Evolutionary conservation across 2,797 vertebrate species (phyloP), one percentile per base, ranked within the genome.

Genomic region (Acipenser transmontanus): DNA sequence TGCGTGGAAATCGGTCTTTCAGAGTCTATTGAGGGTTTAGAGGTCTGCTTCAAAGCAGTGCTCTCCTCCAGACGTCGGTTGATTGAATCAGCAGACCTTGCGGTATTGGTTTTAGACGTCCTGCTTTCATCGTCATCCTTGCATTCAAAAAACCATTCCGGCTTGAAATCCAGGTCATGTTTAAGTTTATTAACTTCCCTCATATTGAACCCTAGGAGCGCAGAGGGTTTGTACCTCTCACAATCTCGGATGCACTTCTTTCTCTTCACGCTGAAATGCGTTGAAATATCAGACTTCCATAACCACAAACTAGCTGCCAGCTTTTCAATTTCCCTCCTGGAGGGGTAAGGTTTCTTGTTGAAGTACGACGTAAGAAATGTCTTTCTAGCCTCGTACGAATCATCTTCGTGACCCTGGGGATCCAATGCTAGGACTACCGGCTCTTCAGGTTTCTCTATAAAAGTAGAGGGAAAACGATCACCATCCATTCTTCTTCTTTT

Each of bases 221-320:
- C 94, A 0, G 84, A 84, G 0, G 91, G 80, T 11, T 85, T 91
- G 71, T 90, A 92, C 17, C 81, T 87, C 71, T 96, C 92, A 67
- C 97, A 98, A 67, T 96, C 94, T 67, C 91, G 80, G 7, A 92
- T 79, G 20, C 96, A 98, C 68, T 92, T 94, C 81, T 95, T 92
- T 77, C 96, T 88, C 62, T 92, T 93, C 79, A 91, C 95, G 69
- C 92, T 92, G 9, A 99, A 99, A 75, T 99, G 97, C 77, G 92
- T 93, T 0, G 94, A 90, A n/a, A 99, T 94, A 77, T 99, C 97
- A 0, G 95, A 97, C 78, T 97, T 98, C 97, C 97, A 98, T n/a
- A 99, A 81, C 95, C 96, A 98, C 59, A 99, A 81, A 61, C 89
- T 95, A 69, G 94, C 91, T 0, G 97, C 96, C 68, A 99, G 84